These are phyloP conservation scores for Sternarchorhynchus goeldii DNA, from an alignment of 2,797 vertebrate genomes.

Conservation along the genomic window DNA sequence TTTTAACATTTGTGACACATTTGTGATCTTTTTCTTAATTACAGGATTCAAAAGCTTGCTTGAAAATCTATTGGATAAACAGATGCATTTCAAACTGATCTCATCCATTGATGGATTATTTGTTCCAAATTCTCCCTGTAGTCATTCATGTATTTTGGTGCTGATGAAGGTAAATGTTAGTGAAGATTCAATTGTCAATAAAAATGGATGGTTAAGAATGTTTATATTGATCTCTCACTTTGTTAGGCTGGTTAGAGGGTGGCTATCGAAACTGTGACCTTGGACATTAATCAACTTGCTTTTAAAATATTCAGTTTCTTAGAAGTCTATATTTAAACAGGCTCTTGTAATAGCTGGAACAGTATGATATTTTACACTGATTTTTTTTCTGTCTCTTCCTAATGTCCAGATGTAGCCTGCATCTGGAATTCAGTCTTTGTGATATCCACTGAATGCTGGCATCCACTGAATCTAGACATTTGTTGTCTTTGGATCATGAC, in stretches of 20 bases:
- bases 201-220: background rate
- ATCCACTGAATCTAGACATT: no score
- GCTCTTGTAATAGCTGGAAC: background rate
- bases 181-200: background rate
- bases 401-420: constrained; percentile 11
- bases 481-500: background rate
- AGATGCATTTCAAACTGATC: background rate
- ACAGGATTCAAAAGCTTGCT: no score
- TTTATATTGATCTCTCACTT: background rate
- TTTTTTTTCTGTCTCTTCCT: constrained; percentile 5
- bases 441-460: background rate
- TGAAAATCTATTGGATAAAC: no score
- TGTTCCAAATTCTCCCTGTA: background rate
- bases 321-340: background rate
- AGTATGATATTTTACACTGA: background rate
- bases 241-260: background rate
- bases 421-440: background rate
- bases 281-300: constrained; percentile 15
- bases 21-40: no score
- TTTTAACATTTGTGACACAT: no score
- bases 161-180: background rate
- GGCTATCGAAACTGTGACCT: background rate
- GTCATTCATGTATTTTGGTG: background rate
- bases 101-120: background rate
- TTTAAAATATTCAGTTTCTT: constrained; percentile 1